A percentile compares a stretch with the other conserved stretches of the same genome.
phyloP scores from a whole-genome alignment of 1,140 invertebrate species.

The Heliconius congener region DNA sequence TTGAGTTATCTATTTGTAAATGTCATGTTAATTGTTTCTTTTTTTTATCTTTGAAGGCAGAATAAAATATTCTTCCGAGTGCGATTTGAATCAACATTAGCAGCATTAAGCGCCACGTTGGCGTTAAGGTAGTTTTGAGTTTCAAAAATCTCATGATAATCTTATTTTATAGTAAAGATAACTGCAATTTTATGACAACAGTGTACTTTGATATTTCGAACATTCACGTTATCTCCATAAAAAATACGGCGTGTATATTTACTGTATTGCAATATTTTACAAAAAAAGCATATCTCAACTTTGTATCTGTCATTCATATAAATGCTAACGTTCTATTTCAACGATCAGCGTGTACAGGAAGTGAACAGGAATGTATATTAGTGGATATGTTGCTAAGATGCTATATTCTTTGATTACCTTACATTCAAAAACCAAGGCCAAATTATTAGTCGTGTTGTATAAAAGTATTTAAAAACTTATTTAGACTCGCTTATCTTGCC shows the following conservation, averaged over 20 bases:
- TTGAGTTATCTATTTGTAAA: background rate
- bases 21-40: background rate
- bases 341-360: background rate
- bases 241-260: background rate
- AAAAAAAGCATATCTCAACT: background rate
- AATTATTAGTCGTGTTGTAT: background rate
- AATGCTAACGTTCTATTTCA: background rate
- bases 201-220: background rate
- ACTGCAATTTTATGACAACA: background rate
- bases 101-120: background rate
- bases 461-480: constrained; percentile 14
- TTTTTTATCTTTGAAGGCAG: background rate
- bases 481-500: constrained; percentile 3
- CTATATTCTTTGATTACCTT: background rate
- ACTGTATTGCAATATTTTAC: background rate
- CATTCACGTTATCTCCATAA: background rate
- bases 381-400: background rate
- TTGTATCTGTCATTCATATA: background rate
- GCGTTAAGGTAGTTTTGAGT: background rate
- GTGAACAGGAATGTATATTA: background rate
- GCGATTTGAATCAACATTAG: background rate
- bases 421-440: background rate
- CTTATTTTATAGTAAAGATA: background rate
- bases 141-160: background rate
- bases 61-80: background rate